Percentiles rank a stretch among this genome's conserved stretches.
Conservation (phyloP, 2,113 vertebrate species). For the Protobothrops mucrosquamatus region DNA sequence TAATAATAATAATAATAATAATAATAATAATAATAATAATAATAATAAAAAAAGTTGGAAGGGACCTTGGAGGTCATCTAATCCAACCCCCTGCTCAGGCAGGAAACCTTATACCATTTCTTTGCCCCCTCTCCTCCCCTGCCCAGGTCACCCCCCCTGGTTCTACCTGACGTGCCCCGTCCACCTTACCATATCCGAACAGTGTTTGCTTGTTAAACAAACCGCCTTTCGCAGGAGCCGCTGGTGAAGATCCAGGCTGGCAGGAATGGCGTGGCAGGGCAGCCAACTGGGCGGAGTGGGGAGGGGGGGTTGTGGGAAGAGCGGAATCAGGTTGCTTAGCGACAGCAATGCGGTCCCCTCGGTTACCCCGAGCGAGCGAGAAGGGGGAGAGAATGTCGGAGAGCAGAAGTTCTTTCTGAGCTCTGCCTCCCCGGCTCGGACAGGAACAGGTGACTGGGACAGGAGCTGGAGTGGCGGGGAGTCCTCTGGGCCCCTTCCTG, state of each 20-base stretch:
- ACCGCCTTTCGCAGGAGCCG: not conserved
- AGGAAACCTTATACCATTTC: too few relatives aligned
- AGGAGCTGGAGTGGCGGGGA: not conserved
- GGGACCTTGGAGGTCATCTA: too few relatives aligned
- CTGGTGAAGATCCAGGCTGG: not conserved
- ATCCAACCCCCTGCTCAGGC: too few relatives aligned
- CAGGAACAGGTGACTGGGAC: not conserved
- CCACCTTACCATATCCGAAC: not conserved
- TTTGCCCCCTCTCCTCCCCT: not conserved
- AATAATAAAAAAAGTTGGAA: too few relatives aligned
- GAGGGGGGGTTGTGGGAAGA: conserved; percentile 18
- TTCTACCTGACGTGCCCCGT: not conserved
- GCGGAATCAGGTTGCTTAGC: conserved; percentile 44
- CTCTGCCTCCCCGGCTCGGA: not conserved
- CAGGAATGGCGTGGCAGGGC: conserved; percentile 14
- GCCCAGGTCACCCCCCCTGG: not conserved
- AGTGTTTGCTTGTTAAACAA: not conserved
- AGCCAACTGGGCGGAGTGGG: not conserved
- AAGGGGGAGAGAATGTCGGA: conserved; percentile 24
- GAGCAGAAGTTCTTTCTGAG: not conserved
- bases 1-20: too few relatives aligned
- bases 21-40: too few relatives aligned
- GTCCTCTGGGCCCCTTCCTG: not conserved
- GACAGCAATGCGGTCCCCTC: conserved; percentile 47
- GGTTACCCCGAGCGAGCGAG: conserved; percentile 28